Conservation (phyloP, 2,113 vertebrate genomes). For the Elaphurus davidianus region DNA sequence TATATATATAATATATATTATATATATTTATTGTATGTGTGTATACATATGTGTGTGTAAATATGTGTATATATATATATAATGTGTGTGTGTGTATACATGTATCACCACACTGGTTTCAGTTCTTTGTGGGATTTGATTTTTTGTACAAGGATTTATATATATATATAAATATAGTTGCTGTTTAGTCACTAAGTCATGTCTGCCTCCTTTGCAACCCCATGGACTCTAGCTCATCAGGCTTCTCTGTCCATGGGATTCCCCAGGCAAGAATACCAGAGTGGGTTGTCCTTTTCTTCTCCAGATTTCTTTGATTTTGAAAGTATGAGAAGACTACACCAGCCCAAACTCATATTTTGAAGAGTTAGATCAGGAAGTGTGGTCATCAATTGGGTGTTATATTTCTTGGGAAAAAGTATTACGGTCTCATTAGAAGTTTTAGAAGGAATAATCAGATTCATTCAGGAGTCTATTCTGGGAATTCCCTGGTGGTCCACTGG, state of each 20-base stretch:
- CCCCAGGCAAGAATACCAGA: neutral
- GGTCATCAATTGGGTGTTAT: neutral
- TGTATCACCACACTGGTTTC: neutral
- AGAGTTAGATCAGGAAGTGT: neutral
- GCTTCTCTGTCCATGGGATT: neutral
- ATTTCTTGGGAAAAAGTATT: neutral
- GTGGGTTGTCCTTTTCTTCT: neutral
- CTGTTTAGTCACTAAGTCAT: neutral
- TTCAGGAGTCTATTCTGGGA: neutral
- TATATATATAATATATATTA: too few species aligned
- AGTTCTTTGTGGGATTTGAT: neutral
- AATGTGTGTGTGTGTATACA: accelerated
- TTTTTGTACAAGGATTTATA: neutral
- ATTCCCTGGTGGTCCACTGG: neutral
- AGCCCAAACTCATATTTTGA: neutral
- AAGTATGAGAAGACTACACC: neutral
- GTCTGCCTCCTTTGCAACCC: neutral
- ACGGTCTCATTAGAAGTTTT: neutral
- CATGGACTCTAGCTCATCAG: neutral
- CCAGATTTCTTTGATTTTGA: neutral
- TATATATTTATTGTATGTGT: neutral
- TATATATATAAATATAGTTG: neutral
- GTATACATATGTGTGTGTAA: too few species aligned
- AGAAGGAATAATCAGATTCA: neutral
- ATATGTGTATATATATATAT: too few species aligned